These are phyloP conservation scores for Antennarius striatus DNA, from an alignment of 2,113 vertebrate species.

Conservation along the genomic window DNA sequence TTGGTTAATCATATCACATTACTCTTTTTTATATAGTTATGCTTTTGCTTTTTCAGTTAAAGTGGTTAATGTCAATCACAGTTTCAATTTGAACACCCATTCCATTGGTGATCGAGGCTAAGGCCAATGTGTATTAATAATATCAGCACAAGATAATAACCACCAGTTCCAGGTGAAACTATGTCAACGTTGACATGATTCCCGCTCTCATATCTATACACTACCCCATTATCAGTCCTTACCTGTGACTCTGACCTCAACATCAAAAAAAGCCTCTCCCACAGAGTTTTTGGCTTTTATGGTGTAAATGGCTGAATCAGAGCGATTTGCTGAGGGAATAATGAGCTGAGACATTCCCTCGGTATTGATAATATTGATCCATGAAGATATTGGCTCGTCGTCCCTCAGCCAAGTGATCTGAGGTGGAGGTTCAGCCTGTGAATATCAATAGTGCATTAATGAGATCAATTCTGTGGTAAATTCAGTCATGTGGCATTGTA, in stretches of 20 bases:
- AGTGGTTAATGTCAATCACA: too few species aligned
- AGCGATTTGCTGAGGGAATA: constrained; percentile 78
- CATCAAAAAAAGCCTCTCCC: constrained; percentile 78
- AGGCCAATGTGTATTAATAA: not conserved
- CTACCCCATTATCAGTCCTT: constrained; percentile 20
- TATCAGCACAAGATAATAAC: not conserved
- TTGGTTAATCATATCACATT: too few species aligned
- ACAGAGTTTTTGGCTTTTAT: constrained; percentile 76
- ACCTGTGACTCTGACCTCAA: constrained; percentile 87
- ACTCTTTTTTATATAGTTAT: too few species aligned
- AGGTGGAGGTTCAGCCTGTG: constrained; percentile 81
- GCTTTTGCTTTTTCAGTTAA: too few species aligned
- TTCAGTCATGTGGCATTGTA: not conserved
- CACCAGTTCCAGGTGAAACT: too few species aligned
- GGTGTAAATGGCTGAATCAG: constrained; percentile 82
- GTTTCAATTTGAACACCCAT: too few species aligned
- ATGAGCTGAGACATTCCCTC: constrained; percentile 82
- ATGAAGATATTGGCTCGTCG: constrained; percentile 75
- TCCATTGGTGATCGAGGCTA: too few species aligned
- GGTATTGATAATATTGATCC: constrained; percentile 69
- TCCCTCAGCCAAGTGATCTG: constrained; percentile 87
- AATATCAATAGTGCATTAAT: constrained; percentile 20
- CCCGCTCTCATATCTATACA: not conserved
- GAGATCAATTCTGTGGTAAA: not conserved
- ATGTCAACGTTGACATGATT: not conserved